Base-by-base conservation (phyloP, 2,888 invertebrate species). In the Amaurobius ferox region DNA sequence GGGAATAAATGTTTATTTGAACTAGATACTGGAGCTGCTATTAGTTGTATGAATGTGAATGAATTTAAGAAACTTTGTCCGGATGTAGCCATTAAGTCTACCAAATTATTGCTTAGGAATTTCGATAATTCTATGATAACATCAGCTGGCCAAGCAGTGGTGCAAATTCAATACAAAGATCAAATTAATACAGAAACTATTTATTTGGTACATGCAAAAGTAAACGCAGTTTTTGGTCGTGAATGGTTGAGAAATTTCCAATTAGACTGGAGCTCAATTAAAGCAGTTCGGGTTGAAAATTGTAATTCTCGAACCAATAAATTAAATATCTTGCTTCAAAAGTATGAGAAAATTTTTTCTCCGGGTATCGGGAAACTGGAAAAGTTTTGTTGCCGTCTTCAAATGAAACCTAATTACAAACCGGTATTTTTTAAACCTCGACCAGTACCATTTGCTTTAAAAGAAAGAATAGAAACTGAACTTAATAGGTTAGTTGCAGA, bases 401-500 rank as follows among this genome's bases (percentile, higher is more conserved):
- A 72, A 72, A 72, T 72, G 55, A 72, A 72, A 72, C 71, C 55
- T 72, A 72, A 72, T 72, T 72, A 72, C 71, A 72, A 72, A 72
- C 71, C 71, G 71, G 55, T 72, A 72, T 72, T 72, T 72, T 72
- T 72, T 72, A 72, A 72, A 72, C 71, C 71, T 72, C 71, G 71
- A 72, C 71, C 71, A 44, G 71, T 72, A 72, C 55, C 55, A 72
- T 35, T 35, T 35, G 35, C 35, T 35, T 35, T 35, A 35, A 35
- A 35, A 35, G 35, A 35, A 35, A 35, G 35, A 35, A 35, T 35
- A 35, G 35, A 35, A 35, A 35, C 9, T 35, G 35, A 91, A 87
- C 90, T 90, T 80, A 91, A 91, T 88, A 87, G 91, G 6, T 88
- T 88, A 55, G 74, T 91, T 35, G 9, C 35, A 35, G 35, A 35